Evolutionary conservation across 2,113 vertebrate species (phyloP).

Genomic region (Centrocercus urophasianus): DNA sequence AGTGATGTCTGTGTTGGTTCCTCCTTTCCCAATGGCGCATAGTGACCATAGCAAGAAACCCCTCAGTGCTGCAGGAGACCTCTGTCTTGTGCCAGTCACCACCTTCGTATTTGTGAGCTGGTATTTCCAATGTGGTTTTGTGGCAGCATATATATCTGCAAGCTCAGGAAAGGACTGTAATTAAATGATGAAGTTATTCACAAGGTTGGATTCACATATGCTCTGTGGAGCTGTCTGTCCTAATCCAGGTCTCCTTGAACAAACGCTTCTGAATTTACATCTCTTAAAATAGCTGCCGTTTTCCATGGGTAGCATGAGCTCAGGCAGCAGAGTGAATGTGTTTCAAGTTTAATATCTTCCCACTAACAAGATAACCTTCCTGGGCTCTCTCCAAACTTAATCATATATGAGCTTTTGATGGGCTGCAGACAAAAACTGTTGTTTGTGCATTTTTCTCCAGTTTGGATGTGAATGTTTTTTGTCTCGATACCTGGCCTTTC

Average conservation of each 20-base stretch:
- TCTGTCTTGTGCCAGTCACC: background rate
- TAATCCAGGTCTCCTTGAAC: constrained; percentile 28
- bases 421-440: background rate
- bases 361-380: background rate
- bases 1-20: background rate
- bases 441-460: background rate
- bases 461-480: background rate
- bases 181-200: background rate
- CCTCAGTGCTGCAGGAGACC: background rate
- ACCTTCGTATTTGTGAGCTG: background rate
- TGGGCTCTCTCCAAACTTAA: background rate
- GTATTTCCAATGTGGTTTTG: background rate
- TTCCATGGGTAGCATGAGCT: background rate
- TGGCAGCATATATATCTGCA: background rate
- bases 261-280: constrained; percentile 5
- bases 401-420: background rate
- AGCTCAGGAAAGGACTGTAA: background rate
- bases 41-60: background rate
- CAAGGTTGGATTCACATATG: background rate
- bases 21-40: background rate
- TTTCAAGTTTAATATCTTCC: background rate
- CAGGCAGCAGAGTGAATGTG: background rate
- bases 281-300: background rate
- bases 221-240: background rate
- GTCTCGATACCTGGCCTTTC: background rate